Conservation (phyloP, 2,888 invertebrate species). For the Tenthredo distinguenda region DNA sequence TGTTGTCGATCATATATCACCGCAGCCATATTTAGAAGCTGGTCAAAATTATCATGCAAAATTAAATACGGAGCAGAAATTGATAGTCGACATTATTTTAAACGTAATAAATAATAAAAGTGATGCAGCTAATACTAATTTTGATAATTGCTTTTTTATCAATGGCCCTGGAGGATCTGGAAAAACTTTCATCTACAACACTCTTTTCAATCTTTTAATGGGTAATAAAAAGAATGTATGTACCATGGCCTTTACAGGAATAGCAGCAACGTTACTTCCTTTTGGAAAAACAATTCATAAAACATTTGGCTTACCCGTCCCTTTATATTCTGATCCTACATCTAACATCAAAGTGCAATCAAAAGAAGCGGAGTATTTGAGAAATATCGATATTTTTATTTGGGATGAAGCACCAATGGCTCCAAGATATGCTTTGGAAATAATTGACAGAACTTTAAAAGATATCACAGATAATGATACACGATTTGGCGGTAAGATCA, state of each 20-base stretch:
- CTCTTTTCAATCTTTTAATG: too few species aligned
- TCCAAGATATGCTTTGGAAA: constrained; percentile 56
- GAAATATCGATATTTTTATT: constrained; percentile 58
- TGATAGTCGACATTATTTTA: constrained; percentile 57
- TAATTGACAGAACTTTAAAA: constrained; percentile 59
- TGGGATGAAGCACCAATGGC: too few species aligned
- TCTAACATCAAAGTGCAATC: constrained; percentile 59
- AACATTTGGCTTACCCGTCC: constrained; percentile 67
- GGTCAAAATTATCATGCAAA: background rate
- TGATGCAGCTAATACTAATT: background rate
- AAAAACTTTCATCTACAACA: too few species aligned
- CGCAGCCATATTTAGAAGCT: background rate
- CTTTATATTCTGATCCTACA: constrained; percentile 56
- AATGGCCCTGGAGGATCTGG: constrained; percentile 71
- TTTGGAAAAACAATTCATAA: constrained; percentile 73
- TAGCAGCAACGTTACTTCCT: constrained; percentile 68
- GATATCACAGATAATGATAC: constrained; percentile 61
- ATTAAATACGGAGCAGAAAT: background rate
- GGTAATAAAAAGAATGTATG: too few species aligned
- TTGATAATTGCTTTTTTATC: constrained; percentile 55
- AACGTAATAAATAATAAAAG: constrained; percentile 46
- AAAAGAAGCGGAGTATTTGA: constrained; percentile 56
- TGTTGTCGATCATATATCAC: constrained; percentile 45
- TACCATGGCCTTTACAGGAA: constrained; percentile 62
- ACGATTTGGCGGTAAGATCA: constrained; percentile 33